Percentiles rank a stretch among this genome's conserved stretches.
These are phyloP conservation scores for Meriones psammophilus DNA, from an alignment of 2,797 vertebrate genomes.

Conservation along the genomic window DNA sequence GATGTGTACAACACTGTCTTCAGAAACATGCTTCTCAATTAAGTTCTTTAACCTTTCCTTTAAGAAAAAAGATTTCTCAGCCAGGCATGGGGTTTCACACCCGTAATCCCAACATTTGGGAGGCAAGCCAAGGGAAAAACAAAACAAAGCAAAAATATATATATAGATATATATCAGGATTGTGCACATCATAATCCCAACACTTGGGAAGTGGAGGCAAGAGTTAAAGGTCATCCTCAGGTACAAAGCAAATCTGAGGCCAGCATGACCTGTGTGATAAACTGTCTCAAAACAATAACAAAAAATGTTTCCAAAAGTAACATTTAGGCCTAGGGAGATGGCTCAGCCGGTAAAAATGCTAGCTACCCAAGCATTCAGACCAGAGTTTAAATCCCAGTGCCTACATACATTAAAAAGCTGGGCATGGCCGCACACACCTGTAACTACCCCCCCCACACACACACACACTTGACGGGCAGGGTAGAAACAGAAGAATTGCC, in stretches of 20 bases:
- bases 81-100: background rate
- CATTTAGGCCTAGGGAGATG: background rate
- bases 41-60: background rate
- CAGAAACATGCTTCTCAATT: background rate
- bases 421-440: background rate
- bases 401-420: background rate
- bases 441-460: background rate
- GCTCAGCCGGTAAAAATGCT: background rate
- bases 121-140: background rate
- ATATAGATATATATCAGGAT: too few species aligned
- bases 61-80: background rate
- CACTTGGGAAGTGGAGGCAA: background rate
- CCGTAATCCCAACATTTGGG: background rate
- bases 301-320: conserved; percentile 16
- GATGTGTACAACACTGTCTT: background rate
- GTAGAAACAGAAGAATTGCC: background rate
- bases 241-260: background rate
- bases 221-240: background rate
- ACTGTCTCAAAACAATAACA: background rate
- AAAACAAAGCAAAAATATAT: background rate
- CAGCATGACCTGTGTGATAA: background rate
- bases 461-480: background rate
- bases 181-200: background rate
- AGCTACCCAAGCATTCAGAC: background rate
- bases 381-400: background rate